phyloP scores from a whole-genome alignment of 2,888 invertebrate genomes.

The Aelia acuminata region DNA sequence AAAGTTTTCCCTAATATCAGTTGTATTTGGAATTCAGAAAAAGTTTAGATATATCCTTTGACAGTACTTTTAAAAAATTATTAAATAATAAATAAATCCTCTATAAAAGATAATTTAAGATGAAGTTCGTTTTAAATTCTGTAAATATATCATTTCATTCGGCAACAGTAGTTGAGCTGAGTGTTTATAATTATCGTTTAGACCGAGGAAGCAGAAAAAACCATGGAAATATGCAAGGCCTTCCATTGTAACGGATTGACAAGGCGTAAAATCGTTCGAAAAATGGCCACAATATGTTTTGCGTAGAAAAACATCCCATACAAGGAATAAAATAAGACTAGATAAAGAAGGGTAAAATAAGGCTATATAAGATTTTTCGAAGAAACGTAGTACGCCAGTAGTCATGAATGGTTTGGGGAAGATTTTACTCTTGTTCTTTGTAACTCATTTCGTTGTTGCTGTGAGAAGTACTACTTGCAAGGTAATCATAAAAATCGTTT shows the following conservation, averaged over 20 bases:
- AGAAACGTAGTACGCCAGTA: background rate
- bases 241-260: slow-evolving; percentile 34
- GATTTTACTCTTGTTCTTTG: background rate
- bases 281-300: background rate
- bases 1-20: too few relatives aligned
- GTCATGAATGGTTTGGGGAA: background rate
- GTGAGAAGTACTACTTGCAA: background rate
- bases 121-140: background rate
- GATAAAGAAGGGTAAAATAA: background rate
- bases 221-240: slow-evolving; percentile 38
- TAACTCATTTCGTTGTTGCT: background rate
- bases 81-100: background rate
- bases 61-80: too few relatives aligned
- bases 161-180: background rate
- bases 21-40: too few relatives aligned
- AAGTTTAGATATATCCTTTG: too few relatives aligned
- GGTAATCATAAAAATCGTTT: slow-evolving; percentile 34
- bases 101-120: background rate
- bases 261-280: slow-evolving; percentile 32
- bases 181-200: background rate
- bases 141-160: background rate
- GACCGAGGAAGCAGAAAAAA: background rate
- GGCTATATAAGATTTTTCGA: background rate
- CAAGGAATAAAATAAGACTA: background rate
- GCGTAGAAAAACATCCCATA: background rate